Base-by-base conservation (phyloP, 1,140 invertebrate species). In the Pogonognathellus flavescens region DNA sequence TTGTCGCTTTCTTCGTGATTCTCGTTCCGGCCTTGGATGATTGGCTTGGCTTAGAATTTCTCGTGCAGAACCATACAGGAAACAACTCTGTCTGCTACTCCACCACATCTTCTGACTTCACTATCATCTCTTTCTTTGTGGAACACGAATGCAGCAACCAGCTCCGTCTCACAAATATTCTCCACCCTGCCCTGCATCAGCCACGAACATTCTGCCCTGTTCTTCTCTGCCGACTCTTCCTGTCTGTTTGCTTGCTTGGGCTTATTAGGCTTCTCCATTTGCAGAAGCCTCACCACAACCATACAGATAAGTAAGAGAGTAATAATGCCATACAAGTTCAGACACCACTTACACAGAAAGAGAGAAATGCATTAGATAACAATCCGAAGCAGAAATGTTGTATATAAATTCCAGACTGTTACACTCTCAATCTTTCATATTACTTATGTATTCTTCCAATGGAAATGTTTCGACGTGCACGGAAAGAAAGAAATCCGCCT, bases 1-100 rank as follows among this genome's bases (percentile, higher is more conserved):
- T 83, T 83, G 82, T 83, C 82, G 82, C 82, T 83, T 50, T 83
- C 57, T 83, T 83, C 82, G 53, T 83, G 53, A 62, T 83, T 83
- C 82, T 60, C 41, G 60, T 83, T 62, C 82, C 55, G 57, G 59
- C n/a, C 82, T 83, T 83, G 57, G 53, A 62, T 83, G 82, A 83
- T 83, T 83, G 82, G 82, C 82, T 83, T 83, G 82, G 49, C 70
- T 76, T 76, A 83, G 57, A 83, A 59, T 83, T 83, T 83, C 55
- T 83, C 41, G 55, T 76, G 70, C 70, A 76, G 70, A 76, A 76
- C 70, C 31, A 49, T 59, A 83, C 82, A 83, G 82, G 82, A 83
- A 83, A 83, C 82, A 83, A 59, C 82, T 83, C 82, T 76, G 70
- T 76, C 70, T 76, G 70, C 41, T 41, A 1, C 70, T 76, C 20